Conservation (phyloP, 64 coral and sea anemone species). For the Montipora foliosa region DNA sequence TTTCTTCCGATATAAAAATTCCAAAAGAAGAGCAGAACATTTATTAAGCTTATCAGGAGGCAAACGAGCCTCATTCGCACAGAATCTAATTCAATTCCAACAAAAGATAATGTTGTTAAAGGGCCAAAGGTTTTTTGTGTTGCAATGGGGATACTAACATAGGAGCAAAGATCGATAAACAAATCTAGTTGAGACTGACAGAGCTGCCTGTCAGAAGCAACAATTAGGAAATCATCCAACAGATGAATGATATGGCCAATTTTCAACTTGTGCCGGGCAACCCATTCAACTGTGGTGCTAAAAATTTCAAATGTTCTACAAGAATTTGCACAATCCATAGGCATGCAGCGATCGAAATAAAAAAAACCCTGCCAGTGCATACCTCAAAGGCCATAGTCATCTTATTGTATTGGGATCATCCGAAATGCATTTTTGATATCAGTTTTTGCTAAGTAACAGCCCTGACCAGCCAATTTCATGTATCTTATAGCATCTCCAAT, state of each 20-base stretch:
- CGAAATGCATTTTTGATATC: slow-evolving; percentile 45
- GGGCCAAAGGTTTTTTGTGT: background rate
- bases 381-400: slow-evolving; percentile 19
- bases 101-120: background rate
- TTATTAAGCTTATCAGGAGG: background rate
- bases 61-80: background rate
- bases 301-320: slow-evolving; percentile 41
- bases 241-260: background rate
- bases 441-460: slow-evolving; percentile 26
- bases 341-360: slow-evolving; percentile 27
- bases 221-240: background rate
- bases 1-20: background rate
- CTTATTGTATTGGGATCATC: background rate
- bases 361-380: slow-evolving; percentile 20
- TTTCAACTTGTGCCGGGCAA: background rate
- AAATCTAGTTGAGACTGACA: background rate
- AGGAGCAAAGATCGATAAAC: background rate
- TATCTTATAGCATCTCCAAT: slow-evolving; percentile 3
- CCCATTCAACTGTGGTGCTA: slow-evolving; percentile 17
- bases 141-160: background rate
- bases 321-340: slow-evolving; percentile 15
- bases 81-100: background rate
- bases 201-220: background rate
- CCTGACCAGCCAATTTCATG: background rate
- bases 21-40: background rate